Conservation (phyloP, 2,797 vertebrate species). For the Perdix hodgsoniae region DNA sequence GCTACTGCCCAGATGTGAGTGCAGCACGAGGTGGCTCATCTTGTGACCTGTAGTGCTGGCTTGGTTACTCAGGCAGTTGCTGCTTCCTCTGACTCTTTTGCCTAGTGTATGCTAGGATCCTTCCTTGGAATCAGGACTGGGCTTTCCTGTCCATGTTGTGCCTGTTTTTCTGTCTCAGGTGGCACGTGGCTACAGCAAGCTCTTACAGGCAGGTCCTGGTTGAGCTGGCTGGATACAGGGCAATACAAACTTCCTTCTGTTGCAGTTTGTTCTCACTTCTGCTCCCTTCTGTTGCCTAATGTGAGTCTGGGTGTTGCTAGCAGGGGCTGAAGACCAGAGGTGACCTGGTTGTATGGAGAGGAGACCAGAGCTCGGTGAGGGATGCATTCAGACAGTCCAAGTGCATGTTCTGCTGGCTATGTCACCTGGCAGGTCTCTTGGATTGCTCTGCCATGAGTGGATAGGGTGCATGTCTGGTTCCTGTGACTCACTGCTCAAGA, state of each 20-base stretch:
- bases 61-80: background rate
- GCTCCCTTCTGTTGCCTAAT: background rate
- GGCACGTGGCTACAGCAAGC: background rate
- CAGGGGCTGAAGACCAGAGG: background rate
- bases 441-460: background rate
- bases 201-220: background rate
- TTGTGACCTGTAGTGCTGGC: constrained; percentile 36
- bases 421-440: background rate
- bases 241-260: background rate
- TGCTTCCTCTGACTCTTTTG: background rate
- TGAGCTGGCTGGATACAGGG: background rate
- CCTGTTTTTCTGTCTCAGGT: background rate
- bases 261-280: background rate
- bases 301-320: rapidly evolving
- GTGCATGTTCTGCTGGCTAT: background rate
- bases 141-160: background rate
- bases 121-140: background rate
- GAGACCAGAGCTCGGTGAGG: background rate
- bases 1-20: background rate
- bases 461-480: background rate
- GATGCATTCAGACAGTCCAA: background rate
- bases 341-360: background rate
- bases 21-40: background rate
- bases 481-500: background rate
- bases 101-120: background rate